A percentile compares a stretch with the other conserved stretches of the same genome.
phyloP scores from a whole-genome alignment of 2,888 invertebrate species.

The Xylota sylvarum region DNA sequence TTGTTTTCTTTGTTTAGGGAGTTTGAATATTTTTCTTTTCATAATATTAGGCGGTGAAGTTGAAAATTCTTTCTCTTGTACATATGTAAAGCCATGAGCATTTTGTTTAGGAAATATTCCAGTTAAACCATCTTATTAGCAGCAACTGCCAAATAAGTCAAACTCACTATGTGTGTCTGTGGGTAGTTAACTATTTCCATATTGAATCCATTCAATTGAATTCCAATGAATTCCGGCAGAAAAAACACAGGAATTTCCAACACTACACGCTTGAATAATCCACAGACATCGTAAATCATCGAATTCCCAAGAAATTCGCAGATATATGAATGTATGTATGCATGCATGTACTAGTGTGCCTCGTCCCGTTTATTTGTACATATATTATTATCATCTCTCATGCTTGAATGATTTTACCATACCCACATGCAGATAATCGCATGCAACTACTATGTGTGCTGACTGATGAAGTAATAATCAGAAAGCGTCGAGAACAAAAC shows the following conservation, averaged over 20 bases:
- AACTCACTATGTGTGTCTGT: conserved; percentile 15
- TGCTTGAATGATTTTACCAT: conserved; percentile 84
- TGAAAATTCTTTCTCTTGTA: neutral
- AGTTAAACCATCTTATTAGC: conserved; percentile 16
- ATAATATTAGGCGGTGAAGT: neutral
- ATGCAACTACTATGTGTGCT: conserved; percentile 66
- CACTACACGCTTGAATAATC: conserved; percentile 69
- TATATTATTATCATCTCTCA: conserved; percentile 84
- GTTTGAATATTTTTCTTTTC: neutral
- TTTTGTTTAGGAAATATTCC: neutral
- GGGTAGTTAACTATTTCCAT: conserved; percentile 52
- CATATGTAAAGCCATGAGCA: neutral
- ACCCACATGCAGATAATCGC: conserved; percentile 69
- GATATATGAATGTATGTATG: conserved; percentile 17
- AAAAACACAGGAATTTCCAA: conserved; percentile 51
- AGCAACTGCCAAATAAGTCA: conserved; percentile 2
- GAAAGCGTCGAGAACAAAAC: conserved; percentile 33
- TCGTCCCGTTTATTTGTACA: conserved; percentile 59
- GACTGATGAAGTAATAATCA: conserved; percentile 73
- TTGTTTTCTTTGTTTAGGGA: accelerated
- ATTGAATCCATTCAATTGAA: conserved; percentile 62
- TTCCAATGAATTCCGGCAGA: conserved; percentile 35
- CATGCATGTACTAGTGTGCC: conserved; percentile 64
- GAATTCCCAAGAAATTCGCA: conserved; percentile 72
- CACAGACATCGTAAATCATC: conserved; percentile 76